A percentile compares a stretch with the other conserved stretches of the same genome.
Conservation (phyloP, 2,888 invertebrate genomes). For the Strigamia crassipes region DNA sequence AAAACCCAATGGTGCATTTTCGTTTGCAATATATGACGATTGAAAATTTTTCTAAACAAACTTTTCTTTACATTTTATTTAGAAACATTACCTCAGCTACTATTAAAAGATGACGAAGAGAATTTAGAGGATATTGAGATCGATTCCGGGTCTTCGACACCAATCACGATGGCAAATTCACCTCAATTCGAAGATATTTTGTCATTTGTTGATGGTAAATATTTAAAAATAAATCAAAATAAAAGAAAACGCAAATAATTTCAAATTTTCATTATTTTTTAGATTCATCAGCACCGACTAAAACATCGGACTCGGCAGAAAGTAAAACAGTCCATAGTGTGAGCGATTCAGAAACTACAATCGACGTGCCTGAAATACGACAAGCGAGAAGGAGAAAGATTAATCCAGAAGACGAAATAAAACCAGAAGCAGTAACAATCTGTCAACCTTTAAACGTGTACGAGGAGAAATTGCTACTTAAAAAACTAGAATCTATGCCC, state of each 20-base stretch:
- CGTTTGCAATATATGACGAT: too few relatives aligned
- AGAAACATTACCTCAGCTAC: conserved; percentile 46
- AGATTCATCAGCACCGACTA: neutral
- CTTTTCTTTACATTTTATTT: neutral
- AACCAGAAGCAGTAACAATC: neutral
- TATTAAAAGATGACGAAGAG: conserved; percentile 47
- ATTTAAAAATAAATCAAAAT: too few relatives aligned
- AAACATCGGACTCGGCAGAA: neutral
- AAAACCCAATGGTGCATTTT: conserved; percentile 42
- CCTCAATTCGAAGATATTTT: conserved; percentile 47
- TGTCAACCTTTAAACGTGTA: conserved; percentile 60
- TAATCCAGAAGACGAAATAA: neutral
- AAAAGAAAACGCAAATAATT: neutral
- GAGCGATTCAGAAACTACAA: conserved; percentile 46
- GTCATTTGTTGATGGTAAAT: neutral
- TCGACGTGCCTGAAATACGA: conserved; percentile 14
- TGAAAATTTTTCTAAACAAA: neutral
- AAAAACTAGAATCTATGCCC: conserved; percentile 53
- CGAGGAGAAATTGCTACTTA: conserved; percentile 62
- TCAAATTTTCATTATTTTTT: neutral
- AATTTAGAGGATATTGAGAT: conserved; percentile 55
- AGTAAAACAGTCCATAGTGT: conserved; percentile 55
- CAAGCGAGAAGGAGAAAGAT: neutral
- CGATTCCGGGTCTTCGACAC: conserved; percentile 56
- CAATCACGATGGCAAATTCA: conserved; percentile 47